phyloP scores from a whole-genome alignment of 2,797 vertebrate species.

The Pangasius larnaudii region DNA sequence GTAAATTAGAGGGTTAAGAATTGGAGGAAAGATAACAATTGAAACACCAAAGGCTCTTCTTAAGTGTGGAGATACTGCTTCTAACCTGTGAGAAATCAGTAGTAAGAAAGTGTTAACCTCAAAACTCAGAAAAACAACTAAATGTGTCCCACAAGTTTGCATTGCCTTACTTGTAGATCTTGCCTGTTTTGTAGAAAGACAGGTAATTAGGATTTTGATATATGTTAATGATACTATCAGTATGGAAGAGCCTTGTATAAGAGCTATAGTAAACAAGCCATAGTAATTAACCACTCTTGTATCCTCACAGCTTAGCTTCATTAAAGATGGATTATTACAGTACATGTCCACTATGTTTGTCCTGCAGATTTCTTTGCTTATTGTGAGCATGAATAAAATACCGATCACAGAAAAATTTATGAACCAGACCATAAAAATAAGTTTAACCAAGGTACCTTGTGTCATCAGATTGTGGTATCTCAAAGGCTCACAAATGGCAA shows the following conservation, averaged over 20 bases:
- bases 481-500: not conserved
- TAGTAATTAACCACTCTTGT: not conserved
- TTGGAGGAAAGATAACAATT: not conserved
- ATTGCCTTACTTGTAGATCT: not conserved
- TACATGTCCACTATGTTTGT: not conserved
- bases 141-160: conserved; percentile 6
- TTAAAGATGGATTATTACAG: not conserved
- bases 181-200: not conserved
- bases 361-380: conserved; percentile 1
- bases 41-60: conserved; percentile 9
- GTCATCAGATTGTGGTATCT: not conserved
- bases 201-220: not conserved
- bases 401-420: not conserved
- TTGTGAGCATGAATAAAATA: not conserved
- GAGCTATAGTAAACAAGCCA: not conserved
- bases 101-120: not conserved
- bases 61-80: not conserved
- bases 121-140: conserved; percentile 19
- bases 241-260: not conserved
- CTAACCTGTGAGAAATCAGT: conserved; percentile 2
- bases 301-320: conserved; percentile 21
- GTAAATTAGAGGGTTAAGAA: not conserved
- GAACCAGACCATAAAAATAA: not conserved
- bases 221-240: conserved; percentile 1
- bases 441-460: not conserved